Evolutionary conservation across 2,797 vertebrate species (phyloP), one percentile per base, ranked within the genome.

Genomic region (Heteromormyrus szaboi): DNA sequence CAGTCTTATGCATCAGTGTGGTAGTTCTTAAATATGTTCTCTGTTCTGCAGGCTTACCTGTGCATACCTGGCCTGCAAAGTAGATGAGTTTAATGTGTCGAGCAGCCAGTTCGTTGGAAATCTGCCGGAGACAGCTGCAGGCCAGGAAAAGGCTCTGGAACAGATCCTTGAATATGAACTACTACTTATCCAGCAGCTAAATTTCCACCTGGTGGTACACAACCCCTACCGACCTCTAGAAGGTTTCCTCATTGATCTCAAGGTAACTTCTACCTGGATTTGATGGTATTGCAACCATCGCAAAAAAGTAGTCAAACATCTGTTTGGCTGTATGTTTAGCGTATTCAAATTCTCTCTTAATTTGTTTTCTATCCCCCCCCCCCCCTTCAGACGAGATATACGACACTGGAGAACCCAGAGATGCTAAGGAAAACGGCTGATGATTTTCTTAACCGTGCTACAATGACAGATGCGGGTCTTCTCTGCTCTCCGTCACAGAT

Each of bases 31-130:
- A 12, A 17, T 25, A 53, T 59, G 8, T 14, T 53, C 50, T 81
- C 37, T 68, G 9, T 85, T 89, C 41, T 14, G 8, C 90, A 97
- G 97, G 97, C 92, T 97, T 50, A 97, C 96, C 0, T 98, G 98
- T 92, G 95, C 95, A 0, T 99, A 99, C 94, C 93, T 99, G 91
- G 96, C 98, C 50, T 99, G 99, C 91, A 99, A 99, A 95, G 98
- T 99, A 91, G 99, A 99, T 65, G 98, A 99, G 94, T 99, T 99
- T 93, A 99, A 99, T n/a, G 98, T 99, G 4, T 99, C 99, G 91
- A 97, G 98, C 92, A 93, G 93, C 72, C 99, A 99, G 91, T 99
- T 99, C 92, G 97, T 98, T 89, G 97, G 96, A 85, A 99, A 99
- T 90, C 96, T 99, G 25, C 98, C 98, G 91, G 95, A 96, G 90